These are phyloP conservation scores for Corythornis madagascariensis DNA, from an alignment of 2,113 vertebrate species.

Conservation along the genomic window DNA sequence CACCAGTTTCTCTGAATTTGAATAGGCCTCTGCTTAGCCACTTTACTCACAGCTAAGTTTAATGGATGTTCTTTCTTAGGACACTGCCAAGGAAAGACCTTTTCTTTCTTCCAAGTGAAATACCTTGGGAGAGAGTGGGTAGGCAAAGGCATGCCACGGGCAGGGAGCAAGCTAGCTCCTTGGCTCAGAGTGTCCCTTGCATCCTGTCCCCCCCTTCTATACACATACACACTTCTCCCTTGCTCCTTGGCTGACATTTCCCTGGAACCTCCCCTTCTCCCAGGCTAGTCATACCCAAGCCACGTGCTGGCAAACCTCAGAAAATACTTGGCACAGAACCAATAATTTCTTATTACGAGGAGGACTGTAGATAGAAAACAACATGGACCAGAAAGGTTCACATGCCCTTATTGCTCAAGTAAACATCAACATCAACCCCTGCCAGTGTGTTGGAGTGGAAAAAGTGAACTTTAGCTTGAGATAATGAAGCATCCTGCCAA, in stretches of 20 bases:
- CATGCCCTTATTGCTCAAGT: not conserved
- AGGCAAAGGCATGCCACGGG: not conserved
- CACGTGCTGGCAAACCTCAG: not conserved
- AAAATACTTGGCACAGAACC: not conserved
- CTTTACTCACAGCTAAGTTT: not conserved
- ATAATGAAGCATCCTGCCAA: not conserved
- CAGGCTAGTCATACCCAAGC: not conserved
- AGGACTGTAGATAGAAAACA: not conserved
- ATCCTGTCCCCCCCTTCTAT: not conserved
- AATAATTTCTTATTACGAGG: not conserved
- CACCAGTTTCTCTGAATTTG: not conserved
- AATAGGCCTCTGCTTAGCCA: not conserved
- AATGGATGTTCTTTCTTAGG: not conserved
- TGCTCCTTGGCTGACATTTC: constrained; percentile 40
- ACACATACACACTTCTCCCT: not conserved
- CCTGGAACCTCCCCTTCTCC: not conserved
- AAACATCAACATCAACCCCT: constrained; percentile 14
- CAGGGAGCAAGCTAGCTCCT: not conserved
- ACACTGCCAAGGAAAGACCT: not conserved
- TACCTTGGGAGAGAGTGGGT: not conserved
- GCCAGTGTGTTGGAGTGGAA: not conserved
- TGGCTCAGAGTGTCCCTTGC: not conserved
- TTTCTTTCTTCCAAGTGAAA: not conserved
- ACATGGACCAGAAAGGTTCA: not conserved
- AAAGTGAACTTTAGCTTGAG: constrained; percentile 31